Conservation (phyloP, 1,140 invertebrate species). For the Drosophila kepulauana region DNA sequence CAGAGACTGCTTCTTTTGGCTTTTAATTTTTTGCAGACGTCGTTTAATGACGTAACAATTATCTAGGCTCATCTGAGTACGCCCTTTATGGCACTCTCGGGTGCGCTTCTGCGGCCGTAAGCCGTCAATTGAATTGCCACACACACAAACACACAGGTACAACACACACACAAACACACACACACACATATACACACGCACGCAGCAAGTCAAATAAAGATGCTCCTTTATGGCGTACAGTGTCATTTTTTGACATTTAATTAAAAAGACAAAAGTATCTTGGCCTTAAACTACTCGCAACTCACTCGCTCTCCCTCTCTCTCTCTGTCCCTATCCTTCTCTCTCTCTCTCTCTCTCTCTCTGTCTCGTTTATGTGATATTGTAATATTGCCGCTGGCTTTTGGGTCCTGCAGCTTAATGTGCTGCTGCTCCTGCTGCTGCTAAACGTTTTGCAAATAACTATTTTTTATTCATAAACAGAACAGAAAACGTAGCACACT, state of each 20-base stretch:
- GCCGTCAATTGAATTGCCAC: conserved; percentile 71
- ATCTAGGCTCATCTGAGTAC: conserved; percentile 62
- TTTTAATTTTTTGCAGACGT: conserved; percentile 37
- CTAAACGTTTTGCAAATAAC: conserved; percentile 83
- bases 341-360: no score
- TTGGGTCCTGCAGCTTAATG: conserved; percentile 18
- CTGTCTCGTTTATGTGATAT: conserved; percentile 12
- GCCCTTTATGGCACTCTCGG: conserved; percentile 73
- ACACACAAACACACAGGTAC: conserved; percentile 8
- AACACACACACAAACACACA: conserved; percentile 12
- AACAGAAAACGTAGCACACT: conserved; percentile 62
- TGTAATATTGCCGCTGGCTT: conserved; percentile 23
- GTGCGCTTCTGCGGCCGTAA: conserved; percentile 68
- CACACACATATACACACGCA: conserved; percentile 6
- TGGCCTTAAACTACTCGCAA: conserved; percentile 1
- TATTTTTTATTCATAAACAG: conserved; percentile 83
- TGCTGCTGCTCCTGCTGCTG: conserved; percentile 30
- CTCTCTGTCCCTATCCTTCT: no score
- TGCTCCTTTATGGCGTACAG: conserved; percentile 40
- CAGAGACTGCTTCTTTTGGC: conserved; percentile 40
- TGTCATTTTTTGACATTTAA: conserved; percentile 57
- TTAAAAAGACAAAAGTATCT: conserved; percentile 49
- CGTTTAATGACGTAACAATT: conserved; percentile 80
- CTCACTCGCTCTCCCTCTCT: not conserved
- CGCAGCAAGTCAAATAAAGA: conserved; percentile 40